Percentiles rank a stretch among this genome's conserved stretches.
phyloP scores from a whole-genome alignment of 2,888 invertebrate genomes.

The Drosophila recens region DNA sequence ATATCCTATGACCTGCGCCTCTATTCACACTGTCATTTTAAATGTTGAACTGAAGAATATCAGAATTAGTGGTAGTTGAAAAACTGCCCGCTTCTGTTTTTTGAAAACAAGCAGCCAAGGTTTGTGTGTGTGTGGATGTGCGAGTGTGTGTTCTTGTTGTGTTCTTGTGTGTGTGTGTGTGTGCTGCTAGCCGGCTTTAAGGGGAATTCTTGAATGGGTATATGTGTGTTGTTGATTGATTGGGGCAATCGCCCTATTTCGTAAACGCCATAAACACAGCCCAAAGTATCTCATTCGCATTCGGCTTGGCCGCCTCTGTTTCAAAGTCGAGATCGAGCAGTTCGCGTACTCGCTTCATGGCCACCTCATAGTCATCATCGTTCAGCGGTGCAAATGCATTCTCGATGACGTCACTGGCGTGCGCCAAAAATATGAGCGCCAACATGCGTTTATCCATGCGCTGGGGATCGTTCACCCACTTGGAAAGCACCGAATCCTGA shows the following conservation, averaged over 20 bases:
- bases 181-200: slow-evolving; percentile 18
- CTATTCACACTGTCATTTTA: slow-evolving; percentile 21
- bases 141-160: slow-evolving; percentile 20
- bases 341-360: slow-evolving; percentile 98
- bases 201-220: slow-evolving; percentile 6
- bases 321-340: slow-evolving; percentile 98
- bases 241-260: slow-evolving; percentile 88
- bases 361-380: slow-evolving; percentile 98
- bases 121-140: slow-evolving; percentile 21
- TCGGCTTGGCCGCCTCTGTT: slow-evolving; percentile 95
- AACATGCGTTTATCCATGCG: slow-evolving; percentile 98
- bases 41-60: slow-evolving; percentile 46
- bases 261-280: slow-evolving; percentile 99
- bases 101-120: slow-evolving; percentile 51
- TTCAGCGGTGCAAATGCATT: slow-evolving; percentile 99
- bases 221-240: slow-evolving; percentile 13
- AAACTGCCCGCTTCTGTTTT: slow-evolving; percentile 20
- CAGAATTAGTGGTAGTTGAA: slow-evolving; percentile 12
- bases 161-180: slow-evolving; percentile 23
- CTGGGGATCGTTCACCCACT: slow-evolving; percentile 98
- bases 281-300: slow-evolving; percentile 98
- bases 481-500: slow-evolving; percentile 97
- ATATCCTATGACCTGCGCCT: slow-evolving; percentile 22
- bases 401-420: slow-evolving; percentile 99
- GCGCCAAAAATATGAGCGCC: slow-evolving; percentile 97